Evolutionary conservation across 1,140 invertebrate genomes (phyloP).

Genomic region (Caligus rogercresseyi): DNA sequence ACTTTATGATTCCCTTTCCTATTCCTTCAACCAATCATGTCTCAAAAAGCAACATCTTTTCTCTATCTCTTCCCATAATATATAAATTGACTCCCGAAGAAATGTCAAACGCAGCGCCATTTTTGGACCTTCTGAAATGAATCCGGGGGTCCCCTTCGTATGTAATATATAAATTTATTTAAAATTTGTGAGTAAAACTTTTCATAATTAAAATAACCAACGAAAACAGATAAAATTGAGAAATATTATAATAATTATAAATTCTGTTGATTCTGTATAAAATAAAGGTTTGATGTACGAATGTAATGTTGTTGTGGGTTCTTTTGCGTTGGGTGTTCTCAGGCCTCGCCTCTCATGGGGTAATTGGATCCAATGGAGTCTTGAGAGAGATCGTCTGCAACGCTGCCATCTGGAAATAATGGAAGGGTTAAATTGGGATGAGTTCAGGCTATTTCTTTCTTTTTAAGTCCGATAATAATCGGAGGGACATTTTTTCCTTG

Average conservation of each 20-base stretch:
- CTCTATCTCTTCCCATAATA: no score
- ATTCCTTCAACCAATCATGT: no score
- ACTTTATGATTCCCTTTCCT: no score
- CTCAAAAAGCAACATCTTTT: no score
- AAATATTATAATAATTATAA: not conserved
- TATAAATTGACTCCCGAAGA: not conserved
- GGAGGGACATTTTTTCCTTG: no score
- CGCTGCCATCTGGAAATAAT: not conserved
- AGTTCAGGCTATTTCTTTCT: no score
- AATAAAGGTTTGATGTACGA: not conserved
- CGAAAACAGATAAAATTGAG: not conserved
- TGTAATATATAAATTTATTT: not conserved
- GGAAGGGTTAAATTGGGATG: no score
- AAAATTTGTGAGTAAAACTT: not conserved
- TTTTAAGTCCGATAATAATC: no score
- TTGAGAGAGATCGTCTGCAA: not conserved
- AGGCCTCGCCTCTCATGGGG: not conserved
- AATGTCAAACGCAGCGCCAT: not conserved
- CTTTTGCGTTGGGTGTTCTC: not conserved
- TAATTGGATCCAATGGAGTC: not conserved
- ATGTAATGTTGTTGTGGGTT: not conserved
- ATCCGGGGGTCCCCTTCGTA: no score
- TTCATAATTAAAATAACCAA: not conserved
- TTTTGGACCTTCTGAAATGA: no score
- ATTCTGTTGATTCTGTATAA: not conserved